These are phyloP conservation scores for Bugula neritina DNA, from an alignment of 2,888 invertebrate genomes.

Conservation along the genomic window DNA sequence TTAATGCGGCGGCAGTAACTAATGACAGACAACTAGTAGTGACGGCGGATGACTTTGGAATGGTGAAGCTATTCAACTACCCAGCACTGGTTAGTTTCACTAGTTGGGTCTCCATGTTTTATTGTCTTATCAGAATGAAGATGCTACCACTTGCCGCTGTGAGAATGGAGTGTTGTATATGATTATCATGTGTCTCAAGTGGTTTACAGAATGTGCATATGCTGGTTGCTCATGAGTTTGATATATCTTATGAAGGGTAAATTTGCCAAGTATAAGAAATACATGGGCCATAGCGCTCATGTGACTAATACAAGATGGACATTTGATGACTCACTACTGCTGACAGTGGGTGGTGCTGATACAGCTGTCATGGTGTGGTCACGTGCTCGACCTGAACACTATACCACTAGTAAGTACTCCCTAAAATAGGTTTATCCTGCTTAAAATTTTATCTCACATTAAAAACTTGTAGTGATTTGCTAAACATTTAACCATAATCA, in stretches of 20 bases:
- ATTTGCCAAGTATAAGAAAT: conserved; percentile 52
- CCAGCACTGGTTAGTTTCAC: conserved; percentile 47
- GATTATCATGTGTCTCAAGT: no score
- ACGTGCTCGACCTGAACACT: conserved; percentile 23
- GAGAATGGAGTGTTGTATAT: no score
- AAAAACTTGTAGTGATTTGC: no score
- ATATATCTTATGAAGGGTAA: conserved; percentile 43
- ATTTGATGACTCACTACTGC: conserved; percentile 43
- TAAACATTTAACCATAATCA: no score
- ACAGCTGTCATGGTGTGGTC: conserved; percentile 54
- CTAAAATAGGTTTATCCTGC: no score
- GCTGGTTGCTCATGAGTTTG: not conserved
- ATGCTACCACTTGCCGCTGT: no score
- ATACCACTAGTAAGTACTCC: not conserved
- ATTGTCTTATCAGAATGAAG: no score
- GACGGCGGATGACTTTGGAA: conserved; percentile 55
- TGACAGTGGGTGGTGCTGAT: conserved; percentile 54
- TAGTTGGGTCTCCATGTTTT: no score
- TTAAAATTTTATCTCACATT: no score
- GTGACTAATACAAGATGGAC: conserved; percentile 55
- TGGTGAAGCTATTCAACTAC: conserved; percentile 54
- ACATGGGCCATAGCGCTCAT: conserved; percentile 53
- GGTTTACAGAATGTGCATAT: no score
- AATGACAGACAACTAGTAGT: conserved; percentile 48
- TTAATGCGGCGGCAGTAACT: conserved; percentile 51